A percentile compares a stretch with the other conserved stretches of the same genome.
These are phyloP conservation scores for Trachops cirrhosus DNA, from an alignment of 2,797 vertebrate genomes.

Conservation along the genomic window DNA sequence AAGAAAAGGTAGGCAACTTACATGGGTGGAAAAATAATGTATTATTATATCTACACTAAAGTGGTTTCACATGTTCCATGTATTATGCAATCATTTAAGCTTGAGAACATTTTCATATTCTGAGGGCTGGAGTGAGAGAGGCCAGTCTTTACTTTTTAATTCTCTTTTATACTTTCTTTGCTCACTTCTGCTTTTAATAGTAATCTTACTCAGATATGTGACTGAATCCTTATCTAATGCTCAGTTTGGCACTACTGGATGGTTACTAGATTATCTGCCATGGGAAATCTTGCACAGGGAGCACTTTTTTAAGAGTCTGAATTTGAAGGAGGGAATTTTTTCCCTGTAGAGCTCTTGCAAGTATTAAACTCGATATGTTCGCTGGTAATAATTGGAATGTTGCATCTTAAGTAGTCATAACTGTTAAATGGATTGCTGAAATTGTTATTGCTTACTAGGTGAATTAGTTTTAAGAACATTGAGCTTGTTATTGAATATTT, in stretches of 20 bases:
- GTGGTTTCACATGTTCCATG: background rate
- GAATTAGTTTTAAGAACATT: slow-evolving; percentile 34
- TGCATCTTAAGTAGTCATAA: background rate
- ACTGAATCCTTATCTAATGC: background rate
- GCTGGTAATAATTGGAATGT: background rate
- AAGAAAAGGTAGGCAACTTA: background rate
- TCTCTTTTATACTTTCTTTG: background rate
- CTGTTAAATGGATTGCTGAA: background rate
- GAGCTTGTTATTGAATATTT: slow-evolving; percentile 36
- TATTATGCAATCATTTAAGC: background rate
- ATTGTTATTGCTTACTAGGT: slow-evolving; percentile 19
- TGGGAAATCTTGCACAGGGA: background rate
- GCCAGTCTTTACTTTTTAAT: background rate
- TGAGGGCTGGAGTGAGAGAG: background rate
- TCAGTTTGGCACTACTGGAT: background rate
- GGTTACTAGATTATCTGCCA: background rate
- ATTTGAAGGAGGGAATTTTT: background rate
- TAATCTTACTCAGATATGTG: background rate
- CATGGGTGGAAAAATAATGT: background rate
- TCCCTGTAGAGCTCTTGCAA: background rate
- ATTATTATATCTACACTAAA: background rate
- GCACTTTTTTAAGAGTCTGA: background rate
- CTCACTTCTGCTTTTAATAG: slow-evolving; percentile 21
- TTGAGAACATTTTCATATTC: background rate
- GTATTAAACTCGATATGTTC: background rate